Percentiles rank a stretch among this genome's conserved stretches.
Conservation (phyloP, 2,113 vertebrate species). For the Bothrops jararaca region DNA sequence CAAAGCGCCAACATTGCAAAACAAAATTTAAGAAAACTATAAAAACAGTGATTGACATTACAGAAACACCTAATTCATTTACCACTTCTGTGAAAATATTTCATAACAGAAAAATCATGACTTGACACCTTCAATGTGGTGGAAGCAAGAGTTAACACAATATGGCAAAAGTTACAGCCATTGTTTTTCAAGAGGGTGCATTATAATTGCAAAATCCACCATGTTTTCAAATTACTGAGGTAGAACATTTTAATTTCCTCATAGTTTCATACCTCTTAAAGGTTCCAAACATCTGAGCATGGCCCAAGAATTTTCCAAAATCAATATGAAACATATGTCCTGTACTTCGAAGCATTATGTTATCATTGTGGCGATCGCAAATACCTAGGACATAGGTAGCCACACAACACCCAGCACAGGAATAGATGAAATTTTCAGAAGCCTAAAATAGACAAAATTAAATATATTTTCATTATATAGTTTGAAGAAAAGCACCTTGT, state of each 20-base stretch:
- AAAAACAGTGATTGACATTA: background rate
- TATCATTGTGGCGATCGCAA: slow-evolving; percentile 97
- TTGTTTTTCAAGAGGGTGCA: background rate
- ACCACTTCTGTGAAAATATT: background rate
- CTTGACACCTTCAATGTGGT: background rate
- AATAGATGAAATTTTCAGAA: slow-evolving; percentile 98
- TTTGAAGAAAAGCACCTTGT: background rate
- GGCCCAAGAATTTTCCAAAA: slow-evolving; percentile 96
- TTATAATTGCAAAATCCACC: background rate
- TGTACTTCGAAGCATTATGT: slow-evolving; percentile 96
- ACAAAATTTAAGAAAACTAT: background rate
- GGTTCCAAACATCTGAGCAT: slow-evolving; percentile 97
- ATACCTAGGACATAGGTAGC: slow-evolving; percentile 96
- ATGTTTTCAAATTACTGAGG: background rate
- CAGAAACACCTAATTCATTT: background rate
- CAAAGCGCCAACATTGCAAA: background rate
- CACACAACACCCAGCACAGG: slow-evolving; percentile 96
- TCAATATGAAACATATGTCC: slow-evolving; percentile 99
- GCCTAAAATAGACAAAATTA: slow-evolving; percentile 72
- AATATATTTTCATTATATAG: background rate
- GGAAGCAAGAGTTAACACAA: background rate
- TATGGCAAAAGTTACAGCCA: background rate
- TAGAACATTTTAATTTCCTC: background rate
- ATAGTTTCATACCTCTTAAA: slow-evolving; percentile 86
- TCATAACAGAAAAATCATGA: background rate